Evolutionary conservation across 2,888 invertebrate species (phyloP), one percentile per base, ranked within the genome.

Genomic region (Proisotoma minuta): DNA sequence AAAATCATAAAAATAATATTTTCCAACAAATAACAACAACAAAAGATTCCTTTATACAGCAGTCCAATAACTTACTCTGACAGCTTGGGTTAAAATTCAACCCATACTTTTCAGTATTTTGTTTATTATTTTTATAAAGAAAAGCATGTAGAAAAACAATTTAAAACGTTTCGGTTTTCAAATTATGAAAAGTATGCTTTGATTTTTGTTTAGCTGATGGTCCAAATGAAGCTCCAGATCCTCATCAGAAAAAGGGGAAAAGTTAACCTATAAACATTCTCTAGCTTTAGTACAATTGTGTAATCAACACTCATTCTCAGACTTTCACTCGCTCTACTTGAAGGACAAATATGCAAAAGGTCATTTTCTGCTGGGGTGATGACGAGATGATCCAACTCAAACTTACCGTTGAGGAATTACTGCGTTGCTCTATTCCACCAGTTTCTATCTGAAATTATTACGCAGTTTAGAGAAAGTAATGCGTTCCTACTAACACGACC

Each of bases 261-360:
- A 62, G 66, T 60, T 62, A 43, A 66, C 70, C 72, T 72, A 72
- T 57, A 72, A 72, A 72, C 70, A 70, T 65, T 72, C 69, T 66
- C 70, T 63, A 64, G 70, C 70, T 49, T 49, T 72, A 72, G 72
- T 72, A n/a, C n/a, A n/a, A n/a, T 43, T 15, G 43, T 43, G 43
- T 43, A 43, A n/a, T 43, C 5, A 15, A 43, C 43, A 43, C 20
- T 43, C 43, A 20, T 20, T 43, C 43, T 18, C 8, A 34, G 15
- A 43, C 43, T 43, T 43, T 43, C 43, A 43, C 43, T 43, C 43
- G 18, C 20, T 43, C 43, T 15, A 18, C 43, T 43, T 18, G 15
- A n/a, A 12, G 10, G 43, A n/a, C 43, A 20, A 10, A 34, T 8
- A 10, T 15, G 8, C 8, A 34, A 34, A 34, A 34, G 15, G 15